Evolutionary conservation across 2,113 vertebrate genomes (phyloP).

Genomic region (Heteronetta atricapilla): DNA sequence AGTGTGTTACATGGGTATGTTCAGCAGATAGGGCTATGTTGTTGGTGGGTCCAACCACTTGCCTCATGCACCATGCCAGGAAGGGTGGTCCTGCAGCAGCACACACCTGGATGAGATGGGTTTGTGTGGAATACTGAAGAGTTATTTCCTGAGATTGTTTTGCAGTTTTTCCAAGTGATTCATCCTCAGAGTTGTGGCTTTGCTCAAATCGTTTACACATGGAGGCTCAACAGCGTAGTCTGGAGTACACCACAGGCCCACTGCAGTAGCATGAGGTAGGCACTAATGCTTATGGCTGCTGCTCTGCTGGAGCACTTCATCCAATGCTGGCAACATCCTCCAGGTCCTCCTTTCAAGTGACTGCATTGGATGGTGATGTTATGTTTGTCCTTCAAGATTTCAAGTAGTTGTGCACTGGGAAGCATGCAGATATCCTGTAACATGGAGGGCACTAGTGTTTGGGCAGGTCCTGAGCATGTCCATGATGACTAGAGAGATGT

Average conservation of each 20-base stretch:
- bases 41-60: not conserved
- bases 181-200: not conserved
- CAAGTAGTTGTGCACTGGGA: not conserved
- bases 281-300: not conserved
- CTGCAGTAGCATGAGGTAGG: not conserved
- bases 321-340: not conserved
- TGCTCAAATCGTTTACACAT: not conserved
- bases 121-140: not conserved
- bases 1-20: not conserved
- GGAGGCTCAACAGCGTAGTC: not conserved
- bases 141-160: not conserved
- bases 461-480: not conserved
- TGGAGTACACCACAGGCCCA: not conserved
- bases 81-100: not conserved
- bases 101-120: fast-evolving
- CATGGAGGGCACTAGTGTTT: not conserved
- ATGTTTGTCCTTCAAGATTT: not conserved
- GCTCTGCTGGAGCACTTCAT: not conserved
- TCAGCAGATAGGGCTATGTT: not conserved
- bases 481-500: not conserved
- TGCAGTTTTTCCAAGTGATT: not conserved
- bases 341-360: not conserved
- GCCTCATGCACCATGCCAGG: not conserved
- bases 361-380: not conserved
- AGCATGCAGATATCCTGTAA: not conserved